A percentile compares a stretch with the other conserved stretches of the same genome.
These are phyloP conservation scores for Helobdella robusta DNA, from an alignment of 2,888 invertebrate genomes.

Conservation along the genomic window DNA sequence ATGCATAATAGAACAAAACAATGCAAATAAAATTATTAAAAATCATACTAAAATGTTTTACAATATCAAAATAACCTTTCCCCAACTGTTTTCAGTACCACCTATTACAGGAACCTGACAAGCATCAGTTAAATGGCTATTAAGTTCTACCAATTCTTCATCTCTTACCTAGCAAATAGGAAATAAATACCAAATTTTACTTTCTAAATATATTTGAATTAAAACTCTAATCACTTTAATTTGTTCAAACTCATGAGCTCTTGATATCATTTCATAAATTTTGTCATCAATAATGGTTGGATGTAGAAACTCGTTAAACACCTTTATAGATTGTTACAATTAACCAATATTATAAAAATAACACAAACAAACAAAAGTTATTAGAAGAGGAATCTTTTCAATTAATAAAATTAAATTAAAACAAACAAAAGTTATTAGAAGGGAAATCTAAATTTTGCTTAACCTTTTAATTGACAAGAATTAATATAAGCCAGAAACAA, in stretches of 20 bases:
- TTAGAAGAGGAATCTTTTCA: no score
- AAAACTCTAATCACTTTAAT: constrained; percentile 64
- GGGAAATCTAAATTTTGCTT: no score
- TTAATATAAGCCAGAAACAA: no score
- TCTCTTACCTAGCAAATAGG: constrained; percentile 65
- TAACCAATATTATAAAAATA: not conserved
- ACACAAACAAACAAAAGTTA: no score
- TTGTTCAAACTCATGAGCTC: constrained; percentile 88
- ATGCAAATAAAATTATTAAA: not conserved
- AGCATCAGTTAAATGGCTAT: constrained; percentile 62
- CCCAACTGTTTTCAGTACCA: constrained; percentile 77
- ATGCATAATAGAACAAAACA: not conserved
- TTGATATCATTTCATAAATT: constrained; percentile 78
- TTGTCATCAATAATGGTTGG: constrained; percentile 74
- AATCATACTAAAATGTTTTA: not conserved
- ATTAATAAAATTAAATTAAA: no score
- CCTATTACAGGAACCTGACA: constrained; percentile 71
- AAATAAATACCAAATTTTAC: not conserved
- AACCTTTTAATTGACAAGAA: no score
- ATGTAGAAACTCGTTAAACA: constrained; percentile 73
- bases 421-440: no score
- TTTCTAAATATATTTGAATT: not conserved
- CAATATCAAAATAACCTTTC: constrained; percentile 38
- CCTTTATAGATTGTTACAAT: constrained; percentile 40
- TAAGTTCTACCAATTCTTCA: constrained; percentile 84